Evolutionary conservation across 2,888 invertebrate genomes (phyloP).

Genomic region (Chrysomela aeneicollis): DNA sequence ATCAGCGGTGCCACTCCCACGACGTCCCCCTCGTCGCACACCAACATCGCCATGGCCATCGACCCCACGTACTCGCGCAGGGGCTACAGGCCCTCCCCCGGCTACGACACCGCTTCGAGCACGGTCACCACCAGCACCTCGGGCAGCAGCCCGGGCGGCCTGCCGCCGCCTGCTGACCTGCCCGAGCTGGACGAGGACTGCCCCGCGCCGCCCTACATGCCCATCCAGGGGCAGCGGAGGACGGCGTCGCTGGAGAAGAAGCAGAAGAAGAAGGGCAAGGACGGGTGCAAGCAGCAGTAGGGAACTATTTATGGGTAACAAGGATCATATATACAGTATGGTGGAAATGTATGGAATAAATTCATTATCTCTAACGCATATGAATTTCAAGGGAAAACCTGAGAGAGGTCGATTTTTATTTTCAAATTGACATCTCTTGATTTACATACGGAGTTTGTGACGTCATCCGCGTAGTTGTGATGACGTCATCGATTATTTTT

Average conservation of each 20-base stretch:
- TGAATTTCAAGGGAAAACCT: no score
- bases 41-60: conserved; percentile 72
- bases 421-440: no score
- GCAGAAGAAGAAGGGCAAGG: conserved; percentile 58
- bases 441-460: no score
- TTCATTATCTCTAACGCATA: no score
- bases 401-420: no score
- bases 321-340: no score
- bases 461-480: no score
- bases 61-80: conserved; percentile 69
- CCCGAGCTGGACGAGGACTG: conserved; percentile 62
- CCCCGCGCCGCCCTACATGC: conserved; percentile 77
- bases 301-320: no score
- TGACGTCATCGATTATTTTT: no score
- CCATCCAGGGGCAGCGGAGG: conserved; percentile 77
- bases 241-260: conserved; percentile 71
- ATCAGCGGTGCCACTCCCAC: conserved; percentile 42
- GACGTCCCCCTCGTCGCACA: conserved; percentile 55
- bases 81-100: conserved; percentile 52
- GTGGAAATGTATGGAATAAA: no score
- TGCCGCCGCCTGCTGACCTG: conserved; percentile 29
- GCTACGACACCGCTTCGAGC: conserved; percentile 56
- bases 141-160: conserved; percentile 54
- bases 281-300: conserved; percentile 59
- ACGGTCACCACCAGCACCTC: conserved; percentile 55